A percentile compares a stretch with the other conserved stretches of the same genome.
Conservation (phyloP, 2,113 vertebrate species). For the Canis aureus region DNA sequence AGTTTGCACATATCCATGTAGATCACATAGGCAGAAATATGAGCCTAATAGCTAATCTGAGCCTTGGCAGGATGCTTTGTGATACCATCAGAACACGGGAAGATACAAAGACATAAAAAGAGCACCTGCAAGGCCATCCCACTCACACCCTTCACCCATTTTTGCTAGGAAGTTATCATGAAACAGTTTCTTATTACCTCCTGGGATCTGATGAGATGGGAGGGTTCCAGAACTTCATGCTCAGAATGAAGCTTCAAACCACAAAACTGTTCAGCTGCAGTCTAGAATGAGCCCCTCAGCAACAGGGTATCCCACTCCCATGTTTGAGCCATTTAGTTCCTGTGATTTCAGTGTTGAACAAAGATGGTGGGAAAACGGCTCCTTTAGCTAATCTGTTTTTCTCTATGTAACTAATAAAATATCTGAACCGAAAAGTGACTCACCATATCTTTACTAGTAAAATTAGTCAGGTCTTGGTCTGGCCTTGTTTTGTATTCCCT, state of each 20-base stretch:
- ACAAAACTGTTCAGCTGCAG: too few species aligned
- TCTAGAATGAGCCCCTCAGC: neutral
- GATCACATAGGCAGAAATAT: neutral
- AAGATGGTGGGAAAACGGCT: neutral
- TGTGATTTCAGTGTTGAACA: neutral
- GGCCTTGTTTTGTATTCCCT: neutral
- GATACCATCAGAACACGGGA: neutral
- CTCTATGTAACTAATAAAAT: neutral
- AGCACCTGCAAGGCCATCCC: neutral
- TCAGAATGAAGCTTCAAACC: neutral
- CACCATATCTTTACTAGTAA: neutral
- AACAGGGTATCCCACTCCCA: neutral
- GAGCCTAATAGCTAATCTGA: neutral
- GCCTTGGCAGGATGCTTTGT: neutral
- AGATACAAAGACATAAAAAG: neutral
- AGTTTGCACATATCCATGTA: neutral
- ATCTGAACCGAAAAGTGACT: neutral
- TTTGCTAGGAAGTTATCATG: neutral
- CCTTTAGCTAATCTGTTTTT: neutral
- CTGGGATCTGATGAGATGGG: neutral
- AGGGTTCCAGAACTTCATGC: neutral
- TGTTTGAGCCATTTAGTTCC: too few species aligned
- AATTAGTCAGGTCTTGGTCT: neutral
- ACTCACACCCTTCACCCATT: fast-evolving
- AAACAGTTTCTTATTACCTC: neutral